phyloP scores from a whole-genome alignment of 2,888 invertebrate species.

The Apocheima hispidaria region DNA sequence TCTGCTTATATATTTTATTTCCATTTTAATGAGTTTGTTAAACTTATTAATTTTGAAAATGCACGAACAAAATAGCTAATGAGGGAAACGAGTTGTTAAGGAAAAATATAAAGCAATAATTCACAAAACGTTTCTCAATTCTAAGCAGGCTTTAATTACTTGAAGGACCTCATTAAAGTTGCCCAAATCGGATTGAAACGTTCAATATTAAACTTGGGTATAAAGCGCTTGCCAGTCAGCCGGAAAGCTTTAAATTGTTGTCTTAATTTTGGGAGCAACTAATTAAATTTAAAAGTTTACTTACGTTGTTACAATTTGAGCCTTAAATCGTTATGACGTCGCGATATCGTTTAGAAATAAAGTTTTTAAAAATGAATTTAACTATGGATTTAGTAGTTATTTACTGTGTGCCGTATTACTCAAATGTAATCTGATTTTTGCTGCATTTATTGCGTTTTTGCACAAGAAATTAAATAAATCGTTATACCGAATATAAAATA shows the following conservation, averaged over 20 bases:
- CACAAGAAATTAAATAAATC: too few species aligned
- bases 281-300: slow-evolving; percentile 33
- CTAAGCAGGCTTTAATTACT: slow-evolving; percentile 27
- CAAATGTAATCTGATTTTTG: too few species aligned
- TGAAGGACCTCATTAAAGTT: slow-evolving; percentile 31
- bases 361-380: neutral
- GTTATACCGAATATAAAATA: too few species aligned
- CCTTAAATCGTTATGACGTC: neutral
- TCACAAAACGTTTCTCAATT: slow-evolving; percentile 11
- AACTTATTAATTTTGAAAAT: too few species aligned
- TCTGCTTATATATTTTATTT: too few species aligned
- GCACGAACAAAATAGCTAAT: neutral
- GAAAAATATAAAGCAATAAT: neutral
- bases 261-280: slow-evolving; percentile 30
- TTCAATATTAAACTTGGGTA: slow-evolving; percentile 39
- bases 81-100: too few species aligned
- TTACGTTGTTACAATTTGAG: slow-evolving; percentile 8
- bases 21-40: too few species aligned
- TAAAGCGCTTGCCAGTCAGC: slow-evolving; percentile 35
- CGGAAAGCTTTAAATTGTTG: slow-evolving; percentile 39
- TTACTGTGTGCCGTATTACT: too few species aligned
- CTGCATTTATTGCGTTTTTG: too few species aligned
- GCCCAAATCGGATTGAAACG: slow-evolving; percentile 32
- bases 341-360: too few species aligned
- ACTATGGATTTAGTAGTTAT: too few species aligned